Percentiles rank a stretch among this genome's conserved stretches.
These are phyloP conservation scores for Euzophera pinguis DNA, from an alignment of 2,888 invertebrate genomes.

Conservation along the genomic window DNA sequence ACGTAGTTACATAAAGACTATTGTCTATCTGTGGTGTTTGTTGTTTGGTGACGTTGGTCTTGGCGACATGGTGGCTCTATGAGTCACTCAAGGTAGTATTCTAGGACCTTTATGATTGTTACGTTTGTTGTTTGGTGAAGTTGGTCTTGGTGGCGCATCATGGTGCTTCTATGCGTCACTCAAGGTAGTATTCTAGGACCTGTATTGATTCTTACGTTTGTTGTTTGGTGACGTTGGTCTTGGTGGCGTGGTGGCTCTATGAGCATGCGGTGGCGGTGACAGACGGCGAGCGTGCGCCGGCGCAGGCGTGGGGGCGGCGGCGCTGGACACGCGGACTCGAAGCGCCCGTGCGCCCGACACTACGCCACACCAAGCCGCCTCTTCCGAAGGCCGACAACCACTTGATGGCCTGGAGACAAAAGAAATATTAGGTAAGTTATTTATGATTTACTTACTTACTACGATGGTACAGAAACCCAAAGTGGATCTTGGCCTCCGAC, in stretches of 20 bases:
- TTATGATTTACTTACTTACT: too few relatives aligned
- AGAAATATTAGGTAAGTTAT: neutral
- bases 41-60: too few relatives aligned
- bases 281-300: conserved; percentile 66
- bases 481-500: too few relatives aligned
- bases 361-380: conserved; percentile 50
- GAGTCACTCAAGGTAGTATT: too few relatives aligned
- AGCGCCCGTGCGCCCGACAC: conserved; percentile 44
- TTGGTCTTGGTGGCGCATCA: too few relatives aligned
- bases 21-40: too few relatives aligned
- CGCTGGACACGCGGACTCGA: conserved; percentile 61
- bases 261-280: conserved; percentile 69
- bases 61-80: too few relatives aligned
- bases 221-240: conserved; percentile 37
- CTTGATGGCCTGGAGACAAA: conserved; percentile 54
- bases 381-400: conserved; percentile 61
- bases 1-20: too few relatives aligned
- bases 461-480: too few relatives aligned
- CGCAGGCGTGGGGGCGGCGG: conserved; percentile 36
- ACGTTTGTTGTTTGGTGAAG: too few relatives aligned
- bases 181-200: neutral
- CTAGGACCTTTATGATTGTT: too few relatives aligned
- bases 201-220: conserved; percentile 42
- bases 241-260: conserved; percentile 65
- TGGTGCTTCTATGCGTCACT: neutral